These are phyloP conservation scores for Poliocrania exsul DNA, from an alignment of 2,797 vertebrate genomes.

Conservation along the genomic window DNA sequence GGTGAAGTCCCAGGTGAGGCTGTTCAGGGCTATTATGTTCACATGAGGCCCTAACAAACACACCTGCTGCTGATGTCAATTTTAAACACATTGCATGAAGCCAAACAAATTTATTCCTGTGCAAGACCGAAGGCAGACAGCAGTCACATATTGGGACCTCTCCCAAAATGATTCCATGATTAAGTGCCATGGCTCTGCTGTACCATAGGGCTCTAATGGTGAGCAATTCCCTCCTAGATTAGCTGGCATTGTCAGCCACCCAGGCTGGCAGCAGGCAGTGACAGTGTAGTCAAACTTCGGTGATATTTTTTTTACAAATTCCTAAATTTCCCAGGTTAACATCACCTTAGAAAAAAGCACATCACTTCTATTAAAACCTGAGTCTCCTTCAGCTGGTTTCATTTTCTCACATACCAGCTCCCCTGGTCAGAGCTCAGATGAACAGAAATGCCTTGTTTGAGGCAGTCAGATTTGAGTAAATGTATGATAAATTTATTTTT, in stretches of 20 bases:
- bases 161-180: accelerated
- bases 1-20: background rate
- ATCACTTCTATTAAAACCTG: background rate
- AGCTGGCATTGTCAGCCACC: background rate
- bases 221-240: background rate
- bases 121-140: background rate
- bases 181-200: accelerated
- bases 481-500: background rate
- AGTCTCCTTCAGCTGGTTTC: background rate
- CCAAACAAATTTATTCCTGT: accelerated
- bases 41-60: background rate
- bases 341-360: background rate
- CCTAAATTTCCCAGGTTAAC: background rate
- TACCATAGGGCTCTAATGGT: background rate
- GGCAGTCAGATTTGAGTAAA: background rate
- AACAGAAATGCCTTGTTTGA: background rate
- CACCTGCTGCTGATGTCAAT: background rate
- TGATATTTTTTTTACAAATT: background rate
- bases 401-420: background rate
- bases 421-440: background rate
- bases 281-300: background rate
- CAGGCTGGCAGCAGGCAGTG: background rate
- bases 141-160: accelerated
- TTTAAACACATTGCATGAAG: background rate
- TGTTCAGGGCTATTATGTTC: background rate